Percentiles rank a stretch among this genome's conserved stretches.
Evolutionary conservation across 2,797 vertebrate species (phyloP).

Genomic region (Steatocranus sp.): DNA sequence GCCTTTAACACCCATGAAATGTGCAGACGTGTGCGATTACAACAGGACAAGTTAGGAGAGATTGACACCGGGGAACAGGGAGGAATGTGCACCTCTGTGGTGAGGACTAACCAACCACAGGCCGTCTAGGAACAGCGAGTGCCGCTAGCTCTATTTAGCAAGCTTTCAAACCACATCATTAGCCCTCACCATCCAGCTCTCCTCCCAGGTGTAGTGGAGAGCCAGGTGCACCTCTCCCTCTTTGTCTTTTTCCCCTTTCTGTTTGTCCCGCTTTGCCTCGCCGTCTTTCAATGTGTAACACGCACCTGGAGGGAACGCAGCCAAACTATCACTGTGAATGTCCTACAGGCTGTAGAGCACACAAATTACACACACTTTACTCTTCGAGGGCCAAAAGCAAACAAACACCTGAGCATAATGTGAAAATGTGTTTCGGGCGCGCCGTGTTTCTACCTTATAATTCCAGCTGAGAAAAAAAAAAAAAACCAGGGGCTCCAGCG

Average conservation of each 20-base stretch:
- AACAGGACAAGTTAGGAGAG: background rate
- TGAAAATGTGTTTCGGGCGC: slow-evolving; percentile 28
- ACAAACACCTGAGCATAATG: slow-evolving; percentile 44
- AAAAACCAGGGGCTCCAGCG: slow-evolving; percentile 19
- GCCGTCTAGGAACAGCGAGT: background rate
- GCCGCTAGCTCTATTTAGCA: slow-evolving; percentile 7
- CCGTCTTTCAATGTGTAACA: background rate
- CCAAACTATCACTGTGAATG: slow-evolving; percentile 6
- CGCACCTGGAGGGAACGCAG: slow-evolving; percentile 43
- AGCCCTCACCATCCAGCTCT: background rate
- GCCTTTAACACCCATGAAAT: background rate
- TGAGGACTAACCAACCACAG: slow-evolving; percentile 6
- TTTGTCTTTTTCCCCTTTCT: background rate
- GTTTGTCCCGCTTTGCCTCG: background rate
- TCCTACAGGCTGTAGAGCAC: slow-evolving; percentile 20
- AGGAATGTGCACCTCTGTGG: background rate
- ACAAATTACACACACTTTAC: slow-evolving; percentile 37
- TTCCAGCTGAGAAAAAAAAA: slow-evolving; percentile 23
- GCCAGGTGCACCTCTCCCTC: slow-evolving; percentile 40
- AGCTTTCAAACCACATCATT: slow-evolving; percentile 38
- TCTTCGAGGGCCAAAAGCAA: slow-evolving; percentile 10
- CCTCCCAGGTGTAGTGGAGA: slow-evolving; percentile 41
- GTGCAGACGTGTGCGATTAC: background rate
- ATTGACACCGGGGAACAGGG: background rate
- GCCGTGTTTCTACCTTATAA: slow-evolving; percentile 17